A percentile compares a stretch with the other conserved stretches of the same genome.
phyloP scores from a whole-genome alignment of 37 sponge, comb jelly and placozoan genomes.

The Eunapius fragilis region DNA sequence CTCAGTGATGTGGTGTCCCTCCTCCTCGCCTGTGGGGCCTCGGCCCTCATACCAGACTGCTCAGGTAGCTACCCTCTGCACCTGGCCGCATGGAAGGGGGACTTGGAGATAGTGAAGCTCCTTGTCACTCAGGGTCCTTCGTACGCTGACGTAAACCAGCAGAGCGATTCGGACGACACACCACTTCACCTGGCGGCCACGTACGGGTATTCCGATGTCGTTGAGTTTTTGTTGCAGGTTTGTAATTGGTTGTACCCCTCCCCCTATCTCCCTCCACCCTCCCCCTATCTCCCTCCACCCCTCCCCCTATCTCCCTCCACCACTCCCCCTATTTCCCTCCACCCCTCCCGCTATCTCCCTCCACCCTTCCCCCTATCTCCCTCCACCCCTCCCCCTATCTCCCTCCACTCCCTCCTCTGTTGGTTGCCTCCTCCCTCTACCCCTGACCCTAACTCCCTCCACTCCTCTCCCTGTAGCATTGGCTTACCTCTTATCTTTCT shows the following conservation, averaged over 20 bases:
- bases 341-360: background rate
- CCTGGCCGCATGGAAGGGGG: constrained; percentile 93
- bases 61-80: too few relatives aligned
- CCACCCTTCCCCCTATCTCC: too few relatives aligned
- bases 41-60: background rate
- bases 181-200: constrained; percentile 80
- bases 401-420: too few relatives aligned
- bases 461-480: too few relatives aligned
- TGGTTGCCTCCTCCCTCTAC: too few relatives aligned
- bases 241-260: background rate
- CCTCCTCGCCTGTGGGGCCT: constrained; percentile 19
- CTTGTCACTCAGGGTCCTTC: constrained; percentile 81
- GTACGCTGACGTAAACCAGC: constrained; percentile 83
- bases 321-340: background rate
- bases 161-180: constrained; percentile 66
- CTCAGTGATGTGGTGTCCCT: background rate
- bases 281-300: background rate
- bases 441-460: too few relatives aligned
- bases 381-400: too few relatives aligned
- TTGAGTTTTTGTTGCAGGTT: constrained; percentile 80
- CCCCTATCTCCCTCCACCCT: background rate
- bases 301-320: background rate
- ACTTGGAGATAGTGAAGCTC: constrained; percentile 75
- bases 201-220: constrained; percentile 77
- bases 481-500: too few relatives aligned